phyloP scores from a whole-genome alignment of 2,113 vertebrate species.

The Antidorcas marsupialis region DNA sequence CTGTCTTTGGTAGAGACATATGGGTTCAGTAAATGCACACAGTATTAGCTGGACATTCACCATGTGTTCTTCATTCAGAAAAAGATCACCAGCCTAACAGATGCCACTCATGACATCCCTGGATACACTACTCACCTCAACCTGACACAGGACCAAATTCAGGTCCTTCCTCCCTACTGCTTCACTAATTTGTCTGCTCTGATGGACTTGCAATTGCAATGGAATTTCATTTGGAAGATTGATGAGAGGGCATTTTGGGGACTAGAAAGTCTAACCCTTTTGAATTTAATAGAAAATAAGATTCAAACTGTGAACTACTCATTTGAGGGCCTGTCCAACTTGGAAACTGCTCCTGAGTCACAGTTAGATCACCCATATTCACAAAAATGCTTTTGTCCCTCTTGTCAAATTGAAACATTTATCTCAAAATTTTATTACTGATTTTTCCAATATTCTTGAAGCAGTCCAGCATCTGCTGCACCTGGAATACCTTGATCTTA shows the following conservation, averaged over 20 bases:
- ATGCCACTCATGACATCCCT: slow-evolving; percentile 31
- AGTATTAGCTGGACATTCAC: slow-evolving; percentile 40
- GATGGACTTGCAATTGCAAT: slow-evolving; percentile 27
- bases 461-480: not conserved
- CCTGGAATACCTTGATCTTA: slow-evolving; percentile 46
- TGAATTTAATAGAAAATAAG: slow-evolving; percentile 41
- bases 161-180: not conserved
- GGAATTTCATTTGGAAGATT: slow-evolving; percentile 18
- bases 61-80: slow-evolving; percentile 53
- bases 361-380: slow-evolving; percentile 16
- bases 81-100: slow-evolving; percentile 45
- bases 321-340: slow-evolving; percentile 52
- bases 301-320: not conserved
- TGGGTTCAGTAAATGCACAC: slow-evolving; percentile 50
- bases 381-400: not conserved
- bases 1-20: slow-evolving; percentile 32
- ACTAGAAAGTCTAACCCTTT: slow-evolving; percentile 29
- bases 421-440: not conserved
- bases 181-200: slow-evolving; percentile 59
- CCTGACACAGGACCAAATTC: slow-evolving; percentile 65
- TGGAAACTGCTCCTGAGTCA: slow-evolving; percentile 55
- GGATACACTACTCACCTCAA: slow-evolving; percentile 43
- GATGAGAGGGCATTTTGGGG: not conserved
- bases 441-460: not conserved
- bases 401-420: slow-evolving; percentile 21